phyloP scores from a whole-genome alignment of 2,113 vertebrate species.

The Puffinus mauretanicus region DNA sequence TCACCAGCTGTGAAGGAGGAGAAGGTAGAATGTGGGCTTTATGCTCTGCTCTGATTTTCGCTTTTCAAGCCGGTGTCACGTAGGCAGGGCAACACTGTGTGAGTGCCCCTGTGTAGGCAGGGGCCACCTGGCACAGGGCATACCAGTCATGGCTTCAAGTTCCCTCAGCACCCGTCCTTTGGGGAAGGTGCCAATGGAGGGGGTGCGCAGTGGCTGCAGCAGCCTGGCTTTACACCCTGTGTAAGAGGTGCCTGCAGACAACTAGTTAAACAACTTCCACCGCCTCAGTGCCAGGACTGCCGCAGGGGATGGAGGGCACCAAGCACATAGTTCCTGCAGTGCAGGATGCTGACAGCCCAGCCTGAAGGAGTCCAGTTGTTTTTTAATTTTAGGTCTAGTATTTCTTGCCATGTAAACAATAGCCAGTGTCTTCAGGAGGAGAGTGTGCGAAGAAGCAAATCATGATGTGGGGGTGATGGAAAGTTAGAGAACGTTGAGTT shows the following conservation, averaged over 20 bases:
- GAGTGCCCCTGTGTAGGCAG: too few species aligned
- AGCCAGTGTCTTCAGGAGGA: background rate
- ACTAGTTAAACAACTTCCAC: background rate
- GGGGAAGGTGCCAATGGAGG: background rate
- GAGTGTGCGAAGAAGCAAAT: constrained; percentile 11
- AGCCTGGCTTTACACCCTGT: background rate
- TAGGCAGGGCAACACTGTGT: fast-evolving
- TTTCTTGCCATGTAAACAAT: constrained; percentile 35
- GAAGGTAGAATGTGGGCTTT: background rate
- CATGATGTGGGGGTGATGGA: background rate
- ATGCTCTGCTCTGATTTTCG: background rate
- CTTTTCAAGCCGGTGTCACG: background rate
- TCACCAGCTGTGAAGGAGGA: background rate
- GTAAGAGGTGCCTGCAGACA: background rate
- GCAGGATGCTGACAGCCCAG: background rate
- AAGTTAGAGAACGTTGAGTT: background rate
- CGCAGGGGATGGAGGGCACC: background rate
- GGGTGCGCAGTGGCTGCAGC: background rate
- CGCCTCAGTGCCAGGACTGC: background rate
- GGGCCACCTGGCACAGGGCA: background rate
- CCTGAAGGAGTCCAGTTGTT: background rate
- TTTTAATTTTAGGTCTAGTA: background rate
- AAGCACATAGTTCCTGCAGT: background rate
- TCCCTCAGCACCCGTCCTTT: background rate
- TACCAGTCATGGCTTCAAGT: background rate